Conservation (phyloP, 92 coral and sea anemone species). For the Porites cylindrica region DNA sequence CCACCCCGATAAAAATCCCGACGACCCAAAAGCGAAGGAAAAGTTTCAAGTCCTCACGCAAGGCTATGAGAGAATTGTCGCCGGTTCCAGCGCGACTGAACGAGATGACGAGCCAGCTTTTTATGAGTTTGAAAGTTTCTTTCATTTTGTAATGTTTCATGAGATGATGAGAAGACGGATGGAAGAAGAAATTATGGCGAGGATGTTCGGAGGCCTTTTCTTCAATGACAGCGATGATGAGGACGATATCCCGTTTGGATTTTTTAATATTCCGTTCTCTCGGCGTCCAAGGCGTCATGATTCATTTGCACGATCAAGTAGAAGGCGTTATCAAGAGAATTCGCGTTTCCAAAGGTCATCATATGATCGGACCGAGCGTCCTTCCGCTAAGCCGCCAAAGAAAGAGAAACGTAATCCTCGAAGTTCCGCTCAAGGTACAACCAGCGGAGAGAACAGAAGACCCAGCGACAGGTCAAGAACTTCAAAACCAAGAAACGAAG, state of each 20-base stretch:
- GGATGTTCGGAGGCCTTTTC: constrained; percentile 58
- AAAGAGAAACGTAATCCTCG: constrained; percentile 8
- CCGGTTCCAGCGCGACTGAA: constrained; percentile 34
- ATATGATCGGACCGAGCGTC: background rate
- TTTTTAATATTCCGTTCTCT: constrained; percentile 26
- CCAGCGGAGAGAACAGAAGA: background rate
- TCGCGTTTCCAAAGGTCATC: constrained; percentile 2
- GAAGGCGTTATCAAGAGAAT: constrained; percentile 11
- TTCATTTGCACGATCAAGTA: constrained; percentile 8
- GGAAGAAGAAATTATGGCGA: constrained; percentile 44
- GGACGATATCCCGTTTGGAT: constrained; percentile 37
- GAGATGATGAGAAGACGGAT: constrained; percentile 57
- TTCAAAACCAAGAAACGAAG: background rate
- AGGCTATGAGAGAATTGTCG: constrained; percentile 70
- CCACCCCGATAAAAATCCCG: constrained; percentile 85
- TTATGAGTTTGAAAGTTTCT: constrained; percentile 49
- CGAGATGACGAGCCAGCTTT: constrained; percentile 48
- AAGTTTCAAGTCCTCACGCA: constrained; percentile 76
- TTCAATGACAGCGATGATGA: constrained; percentile 54
- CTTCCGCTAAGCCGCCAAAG: constrained; percentile 1
- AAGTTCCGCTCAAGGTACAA: background rate
- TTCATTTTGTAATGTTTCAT: constrained; percentile 41
- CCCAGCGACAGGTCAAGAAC: background rate
- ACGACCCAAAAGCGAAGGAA: constrained; percentile 70
- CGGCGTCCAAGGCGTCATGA: constrained; percentile 9